phyloP scores from a whole-genome alignment of 2,888 invertebrate species.

The Amiota communis region DNA sequence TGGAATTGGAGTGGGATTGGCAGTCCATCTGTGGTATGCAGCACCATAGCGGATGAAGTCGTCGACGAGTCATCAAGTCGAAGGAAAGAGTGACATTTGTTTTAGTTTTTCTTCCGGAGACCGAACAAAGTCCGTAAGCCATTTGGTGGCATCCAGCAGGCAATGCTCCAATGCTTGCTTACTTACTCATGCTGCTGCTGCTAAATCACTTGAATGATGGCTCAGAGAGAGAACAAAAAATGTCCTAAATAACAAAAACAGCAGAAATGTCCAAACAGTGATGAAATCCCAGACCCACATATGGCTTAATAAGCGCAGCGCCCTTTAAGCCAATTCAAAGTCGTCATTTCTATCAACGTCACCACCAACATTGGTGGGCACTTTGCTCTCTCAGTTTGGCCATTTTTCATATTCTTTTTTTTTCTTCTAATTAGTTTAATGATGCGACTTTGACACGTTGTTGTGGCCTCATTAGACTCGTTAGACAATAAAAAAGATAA shows the following conservation, averaged over 20 bases:
- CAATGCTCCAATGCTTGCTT: too few species aligned
- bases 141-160: conserved; percentile 53
- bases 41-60: conserved; percentile 63
- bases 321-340: conserved; percentile 49
- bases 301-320: conserved; percentile 34
- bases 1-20: not conserved
- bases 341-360: conserved; percentile 15
- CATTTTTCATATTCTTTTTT: conserved; percentile 45
- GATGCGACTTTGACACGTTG: too few species aligned
- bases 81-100: conserved; percentile 56
- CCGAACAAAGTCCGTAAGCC: conserved; percentile 51
- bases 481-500: too few species aligned
- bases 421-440: conserved; percentile 37
- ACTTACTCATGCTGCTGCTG: conserved; percentile 37
- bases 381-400: conserved; percentile 32
- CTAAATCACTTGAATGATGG: conserved; percentile 27
- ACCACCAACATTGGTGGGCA: conserved; percentile 42
- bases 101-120: conserved; percentile 64
- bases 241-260: conserved; percentile 8
- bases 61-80: conserved; percentile 8
- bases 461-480: conserved; percentile 20
- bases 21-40: conserved; percentile 34
- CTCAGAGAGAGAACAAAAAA: not conserved
- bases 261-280: not conserved
- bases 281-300: conserved; percentile 12